Evolutionary conservation across 2,888 invertebrate species (phyloP), one percentile per base, ranked within the genome.

Genomic region (Arenicola marina): DNA sequence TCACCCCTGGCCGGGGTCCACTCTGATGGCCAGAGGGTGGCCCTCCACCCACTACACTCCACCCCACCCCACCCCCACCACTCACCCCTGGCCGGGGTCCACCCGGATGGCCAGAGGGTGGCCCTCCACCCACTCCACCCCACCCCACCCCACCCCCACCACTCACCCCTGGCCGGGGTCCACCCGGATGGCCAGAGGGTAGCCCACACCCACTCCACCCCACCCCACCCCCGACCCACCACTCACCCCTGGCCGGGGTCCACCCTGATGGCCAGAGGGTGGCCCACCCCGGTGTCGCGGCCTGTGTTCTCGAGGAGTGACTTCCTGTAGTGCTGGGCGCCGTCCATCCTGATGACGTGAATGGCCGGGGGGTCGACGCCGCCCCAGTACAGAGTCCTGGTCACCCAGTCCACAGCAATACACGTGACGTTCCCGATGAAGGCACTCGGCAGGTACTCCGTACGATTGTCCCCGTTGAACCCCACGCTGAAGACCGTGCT

Each of bases 391-490:
- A 99, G 83, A 85, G 98, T 99, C 59, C 95, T 87, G 2, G 97
- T 96, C 28, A 97, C 87, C 97, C 98, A 98, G 82, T 99, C 98
- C 77, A 96, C 92, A 0, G 97, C 96, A 45, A 99, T 88, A 0
- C 92, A 89, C 38, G 92, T 92, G 0, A 96, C 93, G 0, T 94
- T 91, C 0, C 96, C 95, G 7, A 95, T 59, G 56, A 74, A 72
- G 21, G 57, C 95, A 93, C 1, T 75, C n/a, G 91, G 90, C 4
- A 94, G 87, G 82, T 95, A 91, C 74, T 91, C 90, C 0, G 91
- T 90, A 75, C 89, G 89, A 75, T 93, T 92, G 1, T 93, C 93
- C 15, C 93, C 95, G 54, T 70, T 66, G 24, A 75, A 56, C 18
- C 56, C 4, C 26, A 56, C 44, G 24, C 33, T 2, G 18, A 54